Base-by-base conservation (phyloP, 2,797 vertebrate species). In the Jordanella pulchra region DNA sequence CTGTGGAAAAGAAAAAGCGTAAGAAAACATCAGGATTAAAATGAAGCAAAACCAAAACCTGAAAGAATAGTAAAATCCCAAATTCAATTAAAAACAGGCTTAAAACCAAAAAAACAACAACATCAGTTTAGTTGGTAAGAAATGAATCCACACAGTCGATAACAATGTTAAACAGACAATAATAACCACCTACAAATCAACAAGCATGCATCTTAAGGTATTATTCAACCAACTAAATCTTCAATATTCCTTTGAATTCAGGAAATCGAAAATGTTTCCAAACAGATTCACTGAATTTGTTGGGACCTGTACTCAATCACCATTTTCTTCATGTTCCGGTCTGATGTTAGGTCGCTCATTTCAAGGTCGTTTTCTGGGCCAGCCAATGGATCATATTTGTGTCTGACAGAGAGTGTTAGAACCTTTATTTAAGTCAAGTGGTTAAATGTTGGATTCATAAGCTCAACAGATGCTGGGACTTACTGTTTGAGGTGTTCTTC, bases 311-410 rank as follows among this genome's bases (percentile, higher is more conserved):
- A 35, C 12, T 83, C 78, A 23, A 15, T 82, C 80, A 77, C 85
- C 85, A 87, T 91, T 73, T 86, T 87, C 85, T 86, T 89, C 86
- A 91, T 89, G 48, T 83, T 42, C 42, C 27, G 56, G 71, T 86
- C 81, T 1, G 75, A 18, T 11, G 1, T 76, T 23, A 87, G 7
- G n/a, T 82, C 66, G 13, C 27, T 64, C 4, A 73, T 64, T 7
- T 76, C 45, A 12, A 90, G 82, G 15, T 48, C n/a, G 0, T 76
- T 4, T 69, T 32, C 73, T 44, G 71, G 75, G 13, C 88, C 88
- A 3, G 75, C 74, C 25, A 51, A 17, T 0, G 87, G 86, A 4
- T 89, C 85, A 14, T 78, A 65, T 11, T 21, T 14, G 3, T 85
- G 67, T 54, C 89, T 90, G 71, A 21, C 78, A 78, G 44, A 54